Conservation (phyloP, 2,888 invertebrate species). For the Dasypogon diadema region DNA sequence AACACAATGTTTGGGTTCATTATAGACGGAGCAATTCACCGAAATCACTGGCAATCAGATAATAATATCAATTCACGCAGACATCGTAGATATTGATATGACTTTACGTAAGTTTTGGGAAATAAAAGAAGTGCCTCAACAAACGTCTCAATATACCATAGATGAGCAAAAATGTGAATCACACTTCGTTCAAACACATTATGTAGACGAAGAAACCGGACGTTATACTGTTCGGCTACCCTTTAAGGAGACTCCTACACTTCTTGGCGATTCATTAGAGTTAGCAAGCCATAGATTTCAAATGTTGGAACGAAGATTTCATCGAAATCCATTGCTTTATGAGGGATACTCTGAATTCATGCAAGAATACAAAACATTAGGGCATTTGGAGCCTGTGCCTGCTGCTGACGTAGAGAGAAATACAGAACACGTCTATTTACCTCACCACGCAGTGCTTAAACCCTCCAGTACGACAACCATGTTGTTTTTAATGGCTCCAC, state of each 20-base stretch:
- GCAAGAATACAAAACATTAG: background rate
- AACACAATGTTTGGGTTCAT: slow-evolving; percentile 5
- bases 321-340: background rate
- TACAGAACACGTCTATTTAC: background rate
- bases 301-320: background rate
- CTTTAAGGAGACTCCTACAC: background rate
- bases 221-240: background rate
- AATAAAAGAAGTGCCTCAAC: background rate
- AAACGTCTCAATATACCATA: background rate
- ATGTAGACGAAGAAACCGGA: background rate
- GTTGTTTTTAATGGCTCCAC: background rate
- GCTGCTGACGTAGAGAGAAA: background rate
- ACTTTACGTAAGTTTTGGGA: slow-evolving; percentile 3
- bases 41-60: background rate
- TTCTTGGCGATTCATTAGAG: background rate
- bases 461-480: no score
- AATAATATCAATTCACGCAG: background rate
- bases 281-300: background rate
- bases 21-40: background rate
- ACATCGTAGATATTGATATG: background rate
- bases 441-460: background rate
- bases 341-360: background rate
- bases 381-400: background rate
- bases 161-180: background rate
- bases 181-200: background rate